Conservation (phyloP, 1,140 invertebrate genomes). For the Monomorium pharaonis region DNA sequence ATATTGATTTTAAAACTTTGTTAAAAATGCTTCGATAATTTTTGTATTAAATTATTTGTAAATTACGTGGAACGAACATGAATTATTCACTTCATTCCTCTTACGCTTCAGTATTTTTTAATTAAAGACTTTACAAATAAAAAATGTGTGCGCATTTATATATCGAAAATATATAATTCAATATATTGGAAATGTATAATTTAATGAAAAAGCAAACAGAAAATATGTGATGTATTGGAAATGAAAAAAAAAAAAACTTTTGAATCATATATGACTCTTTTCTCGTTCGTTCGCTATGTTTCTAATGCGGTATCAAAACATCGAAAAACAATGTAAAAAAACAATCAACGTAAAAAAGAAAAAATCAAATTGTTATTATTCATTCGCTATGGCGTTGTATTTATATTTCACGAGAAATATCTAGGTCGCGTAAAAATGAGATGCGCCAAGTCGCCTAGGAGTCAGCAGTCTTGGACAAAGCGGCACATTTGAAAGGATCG, state of each 20-base stretch:
- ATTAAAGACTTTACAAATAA: background rate
- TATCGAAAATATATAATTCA: constrained; percentile 10
- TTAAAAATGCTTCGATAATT: background rate
- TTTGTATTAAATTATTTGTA: background rate
- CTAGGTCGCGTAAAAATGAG: constrained; percentile 17
- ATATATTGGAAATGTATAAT: background rate
- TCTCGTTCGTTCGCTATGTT: background rate
- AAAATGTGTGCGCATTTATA: background rate
- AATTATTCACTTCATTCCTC: background rate
- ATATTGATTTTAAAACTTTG: background rate
- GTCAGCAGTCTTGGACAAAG: constrained; percentile 2
- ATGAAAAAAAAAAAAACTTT: background rate
- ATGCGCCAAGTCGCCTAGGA: background rate
- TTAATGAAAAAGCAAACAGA: too few species aligned
- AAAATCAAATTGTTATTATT: background rate
- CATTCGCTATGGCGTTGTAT: background rate
- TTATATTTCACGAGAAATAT: constrained; percentile 17
- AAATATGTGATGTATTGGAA: background rate
- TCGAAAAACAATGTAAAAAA: background rate
- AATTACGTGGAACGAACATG: background rate
- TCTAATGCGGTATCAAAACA: background rate
- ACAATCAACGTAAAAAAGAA: background rate
- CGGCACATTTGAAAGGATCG: background rate
- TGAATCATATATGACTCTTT: background rate
- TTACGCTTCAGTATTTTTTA: background rate